phyloP scores from a whole-genome alignment of 2,888 invertebrate species.

The Lepidocyrtoides sp. region DNA sequence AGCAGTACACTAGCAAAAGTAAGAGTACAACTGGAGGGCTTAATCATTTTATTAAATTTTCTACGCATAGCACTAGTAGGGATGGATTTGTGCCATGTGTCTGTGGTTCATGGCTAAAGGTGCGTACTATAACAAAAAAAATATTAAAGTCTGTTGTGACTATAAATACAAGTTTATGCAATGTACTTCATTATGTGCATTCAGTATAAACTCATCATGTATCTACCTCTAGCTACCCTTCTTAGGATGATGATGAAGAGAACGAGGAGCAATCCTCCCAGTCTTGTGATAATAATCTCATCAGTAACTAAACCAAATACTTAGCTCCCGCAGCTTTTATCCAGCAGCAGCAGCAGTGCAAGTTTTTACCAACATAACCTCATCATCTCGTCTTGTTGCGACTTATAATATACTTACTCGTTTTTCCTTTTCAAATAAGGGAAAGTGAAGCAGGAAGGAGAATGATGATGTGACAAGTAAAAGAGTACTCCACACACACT shows the following conservation, averaged over 20 bases:
- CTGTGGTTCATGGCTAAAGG: neutral
- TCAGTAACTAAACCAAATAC: conserved; percentile 75
- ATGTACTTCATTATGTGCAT: neutral
- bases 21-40: conserved; percentile 5
- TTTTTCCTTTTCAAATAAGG: conserved; percentile 31
- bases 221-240: neutral
- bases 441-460: conserved; percentile 33
- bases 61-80: neutral
- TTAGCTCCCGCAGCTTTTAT: conserved; percentile 71
- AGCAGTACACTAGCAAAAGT: neutral
- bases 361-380: conserved; percentile 21
- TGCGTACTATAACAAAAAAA: neutral
- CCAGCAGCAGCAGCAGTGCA: conserved; percentile 15
- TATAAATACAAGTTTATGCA: too few relatives aligned
- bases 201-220: neutral
- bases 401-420: conserved; percentile 34
- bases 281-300: conserved; percentile 76
- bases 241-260: conserved; percentile 10
- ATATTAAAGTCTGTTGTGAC: too few relatives aligned
- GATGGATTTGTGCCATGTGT: neutral
- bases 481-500: conserved; percentile 33
- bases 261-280: conserved; percentile 57
- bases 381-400: too few relatives aligned
- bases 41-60: conserved; percentile 74
- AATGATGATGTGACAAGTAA: conserved; percentile 64